Evolutionary conservation across 2,888 invertebrate genomes (phyloP).

Genomic region (Heliconius aoede): DNA sequence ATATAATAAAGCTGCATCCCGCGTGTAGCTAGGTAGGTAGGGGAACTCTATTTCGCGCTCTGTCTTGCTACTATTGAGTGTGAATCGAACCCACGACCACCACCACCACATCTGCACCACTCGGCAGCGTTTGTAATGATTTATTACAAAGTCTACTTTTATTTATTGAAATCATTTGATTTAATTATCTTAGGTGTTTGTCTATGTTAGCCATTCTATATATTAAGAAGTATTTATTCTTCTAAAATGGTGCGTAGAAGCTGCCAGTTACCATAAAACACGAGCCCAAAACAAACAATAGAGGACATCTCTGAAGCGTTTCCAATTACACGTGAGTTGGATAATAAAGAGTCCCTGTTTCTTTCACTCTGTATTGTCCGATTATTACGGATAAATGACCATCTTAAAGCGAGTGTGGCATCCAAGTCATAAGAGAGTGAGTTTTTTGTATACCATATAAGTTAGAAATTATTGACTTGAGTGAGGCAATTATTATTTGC

Average conservation of each 20-base stretch:
- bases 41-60: too few species aligned
- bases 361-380: constrained; percentile 63
- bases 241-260: neutral
- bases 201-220: neutral
- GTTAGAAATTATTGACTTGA: neutral
- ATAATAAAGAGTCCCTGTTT: constrained; percentile 65
- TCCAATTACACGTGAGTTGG: constrained; percentile 69
- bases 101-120: too few species aligned
- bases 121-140: too few species aligned
- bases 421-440: constrained; percentile 48
- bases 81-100: too few species aligned
- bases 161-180: too few species aligned
- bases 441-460: neutral
- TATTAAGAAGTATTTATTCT: neutral
- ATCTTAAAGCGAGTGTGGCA: constrained; percentile 56
- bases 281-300: constrained; percentile 27
- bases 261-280: constrained; percentile 23
- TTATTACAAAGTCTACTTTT: too few species aligned
- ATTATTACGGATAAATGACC: constrained; percentile 81
- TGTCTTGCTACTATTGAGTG: too few species aligned
- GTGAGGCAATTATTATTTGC: neutral
- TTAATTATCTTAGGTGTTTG: neutral
- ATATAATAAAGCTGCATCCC: too few species aligned
- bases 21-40: too few species aligned
- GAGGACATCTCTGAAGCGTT: constrained; percentile 26